Conservation (phyloP, 2,113 vertebrate species). For the Leucopsar rothschildi region DNA sequence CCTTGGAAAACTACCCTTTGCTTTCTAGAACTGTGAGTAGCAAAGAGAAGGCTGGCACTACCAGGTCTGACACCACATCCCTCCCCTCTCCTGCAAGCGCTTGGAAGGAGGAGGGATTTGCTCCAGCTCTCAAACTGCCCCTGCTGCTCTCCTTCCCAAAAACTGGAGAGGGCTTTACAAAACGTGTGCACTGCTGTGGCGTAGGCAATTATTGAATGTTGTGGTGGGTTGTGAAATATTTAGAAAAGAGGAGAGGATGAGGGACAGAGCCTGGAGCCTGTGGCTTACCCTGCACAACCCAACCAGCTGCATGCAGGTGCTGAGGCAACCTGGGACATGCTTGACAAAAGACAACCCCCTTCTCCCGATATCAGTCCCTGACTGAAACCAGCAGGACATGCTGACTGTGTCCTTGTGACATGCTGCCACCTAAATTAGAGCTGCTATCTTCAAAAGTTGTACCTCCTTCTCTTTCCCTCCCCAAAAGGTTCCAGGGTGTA, state of each 20-base stretch:
- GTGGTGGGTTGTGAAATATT: not conserved
- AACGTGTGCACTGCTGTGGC: fast-evolving
- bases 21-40: not conserved
- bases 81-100: not conserved
- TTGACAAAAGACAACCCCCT: not conserved
- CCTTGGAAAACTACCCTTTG: not conserved
- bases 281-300: not conserved
- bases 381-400: not conserved
- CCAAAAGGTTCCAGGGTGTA: not conserved
- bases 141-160: not conserved
- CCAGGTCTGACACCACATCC: not conserved
- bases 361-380: fast-evolving
- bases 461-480: not conserved
- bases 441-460: not conserved
- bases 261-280: fast-evolving
- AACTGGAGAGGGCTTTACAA: not conserved
- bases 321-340: not conserved
- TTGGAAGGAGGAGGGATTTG: not conserved
- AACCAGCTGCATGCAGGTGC: not conserved
- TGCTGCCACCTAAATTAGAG: not conserved
- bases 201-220: fast-evolving
- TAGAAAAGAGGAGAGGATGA: not conserved
- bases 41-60: not conserved
- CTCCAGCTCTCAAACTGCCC: not conserved
- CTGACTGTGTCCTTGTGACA: fast-evolving